Evolutionary conservation across 1,140 invertebrate genomes (phyloP).

Genomic region (Pinna nobilis): DNA sequence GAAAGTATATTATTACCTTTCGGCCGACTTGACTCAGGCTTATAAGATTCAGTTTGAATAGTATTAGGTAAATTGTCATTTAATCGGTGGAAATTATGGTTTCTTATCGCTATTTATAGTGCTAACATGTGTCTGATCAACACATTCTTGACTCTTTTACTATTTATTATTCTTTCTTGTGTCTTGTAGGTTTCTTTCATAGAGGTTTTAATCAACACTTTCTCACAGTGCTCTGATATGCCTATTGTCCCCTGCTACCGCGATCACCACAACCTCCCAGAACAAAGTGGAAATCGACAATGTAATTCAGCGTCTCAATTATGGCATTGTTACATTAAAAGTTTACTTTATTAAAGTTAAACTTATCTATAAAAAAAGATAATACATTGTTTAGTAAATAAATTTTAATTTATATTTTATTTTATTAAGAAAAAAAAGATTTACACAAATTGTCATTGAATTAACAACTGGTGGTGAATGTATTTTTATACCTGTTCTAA

Average conservation of each 20-base stretch:
- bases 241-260: slow-evolving; percentile 3
- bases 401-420: no score
- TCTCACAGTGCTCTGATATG: slow-evolving; percentile 12
- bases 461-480: slow-evolving; percentile 7
- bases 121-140: slow-evolving; percentile 3
- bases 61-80: slow-evolving; percentile 4
- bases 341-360: no score
- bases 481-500: background rate
- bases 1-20: no score
- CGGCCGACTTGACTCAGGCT: no score
- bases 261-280: slow-evolving; percentile 8
- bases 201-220: slow-evolving; percentile 12
- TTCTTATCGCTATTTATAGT: background rate
- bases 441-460: background rate
- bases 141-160: slow-evolving; percentile 7
- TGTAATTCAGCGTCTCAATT: background rate
- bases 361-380: no score
- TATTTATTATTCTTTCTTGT: background rate
- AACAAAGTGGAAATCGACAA: background rate
- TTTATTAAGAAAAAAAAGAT: background rate
- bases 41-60: no score
- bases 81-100: slow-evolving; percentile 2
- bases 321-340: background rate
- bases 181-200: background rate
- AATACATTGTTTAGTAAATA: no score